Base-by-base conservation (phyloP, 2,113 vertebrate genomes). In the Sclerurus mexicanus region DNA sequence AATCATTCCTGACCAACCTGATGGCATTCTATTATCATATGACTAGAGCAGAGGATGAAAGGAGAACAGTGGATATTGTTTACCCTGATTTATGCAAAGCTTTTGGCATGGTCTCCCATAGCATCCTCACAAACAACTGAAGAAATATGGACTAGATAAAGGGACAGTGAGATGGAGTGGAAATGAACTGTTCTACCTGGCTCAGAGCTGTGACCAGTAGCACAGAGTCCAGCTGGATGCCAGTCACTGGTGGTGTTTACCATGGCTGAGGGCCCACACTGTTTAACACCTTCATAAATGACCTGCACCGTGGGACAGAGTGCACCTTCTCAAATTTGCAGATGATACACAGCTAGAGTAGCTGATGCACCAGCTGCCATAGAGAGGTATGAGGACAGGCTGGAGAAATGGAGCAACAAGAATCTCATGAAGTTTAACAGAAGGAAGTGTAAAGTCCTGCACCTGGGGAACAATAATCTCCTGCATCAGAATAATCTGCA, bases 211-310 rank as follows among this genome's bases (percentile, higher is more conserved):
- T 16, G 62, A 19, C 7, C 42, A 58, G 63, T 2, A 44, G 14
- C 63, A 33, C 22, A 13, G 53, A 82, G 59, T 8, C 9, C 62
- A 27, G 5, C 33, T 66, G 44, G 24, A 55, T 33, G 42, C 20
- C 2, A 6, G 4, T 21, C 40, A 31, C 14, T 46, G 63, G 33
- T 20, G 37, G 13, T 75, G 37, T 21, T 24, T 30, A 7, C 25
- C 27, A 15, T 0, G 0, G 47, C 37, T 56, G 37, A 15, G 13
- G 4, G 33, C 7, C 56, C 16, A 14, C 24, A 8, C 4, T 27
- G 35, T 20, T 52, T 5, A 16, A 22, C 18, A 35, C 33, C 47
- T 72, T n/a, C 58, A 35, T 23, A 13, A 80, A 21, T 15, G 2
- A 15, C 13, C 52, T 16, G 5, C 24, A 33, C 4, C 2, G 14